Evolutionary conservation across 2,888 invertebrate species (phyloP).

Genomic region (Amiota minor): DNA sequence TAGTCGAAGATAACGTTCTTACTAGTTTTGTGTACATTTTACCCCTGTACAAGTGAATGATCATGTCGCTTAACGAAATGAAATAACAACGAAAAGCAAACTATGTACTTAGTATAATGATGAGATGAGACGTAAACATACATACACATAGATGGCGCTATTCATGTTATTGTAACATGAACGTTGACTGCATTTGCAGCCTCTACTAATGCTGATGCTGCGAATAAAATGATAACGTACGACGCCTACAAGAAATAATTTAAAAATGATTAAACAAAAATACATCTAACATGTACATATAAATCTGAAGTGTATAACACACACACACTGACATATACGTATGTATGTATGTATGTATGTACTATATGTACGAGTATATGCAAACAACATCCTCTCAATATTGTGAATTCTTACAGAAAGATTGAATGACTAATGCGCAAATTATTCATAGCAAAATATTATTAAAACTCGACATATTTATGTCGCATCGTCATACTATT

Average conservation of each 20-base stretch:
- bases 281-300: neutral
- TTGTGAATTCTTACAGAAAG: neutral
- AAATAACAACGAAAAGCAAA: too few relatives aligned
- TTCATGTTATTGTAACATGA: too few relatives aligned
- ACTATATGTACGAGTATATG: too few relatives aligned
- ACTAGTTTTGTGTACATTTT: too few relatives aligned
- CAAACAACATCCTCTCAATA: neutral
- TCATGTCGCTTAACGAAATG: too few relatives aligned
- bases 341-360: neutral
- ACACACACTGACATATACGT: constrained; percentile 10
- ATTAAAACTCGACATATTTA: constrained; percentile 14
- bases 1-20: too few relatives aligned
- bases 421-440: constrained; percentile 8
- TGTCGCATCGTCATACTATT: neutral
- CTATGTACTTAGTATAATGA: neutral
- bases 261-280: neutral
- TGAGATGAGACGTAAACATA: too few relatives aligned
- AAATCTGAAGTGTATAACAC: neutral
- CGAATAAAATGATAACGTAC: neutral
- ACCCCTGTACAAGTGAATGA: too few relatives aligned
- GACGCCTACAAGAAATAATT: neutral
- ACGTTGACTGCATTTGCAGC: too few relatives aligned
- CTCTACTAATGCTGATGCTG: neutral
- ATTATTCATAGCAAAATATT: constrained; percentile 10
- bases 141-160: constrained; percentile 1